Conservation (phyloP, 2,888 invertebrate species). For the Melieria picta region DNA sequence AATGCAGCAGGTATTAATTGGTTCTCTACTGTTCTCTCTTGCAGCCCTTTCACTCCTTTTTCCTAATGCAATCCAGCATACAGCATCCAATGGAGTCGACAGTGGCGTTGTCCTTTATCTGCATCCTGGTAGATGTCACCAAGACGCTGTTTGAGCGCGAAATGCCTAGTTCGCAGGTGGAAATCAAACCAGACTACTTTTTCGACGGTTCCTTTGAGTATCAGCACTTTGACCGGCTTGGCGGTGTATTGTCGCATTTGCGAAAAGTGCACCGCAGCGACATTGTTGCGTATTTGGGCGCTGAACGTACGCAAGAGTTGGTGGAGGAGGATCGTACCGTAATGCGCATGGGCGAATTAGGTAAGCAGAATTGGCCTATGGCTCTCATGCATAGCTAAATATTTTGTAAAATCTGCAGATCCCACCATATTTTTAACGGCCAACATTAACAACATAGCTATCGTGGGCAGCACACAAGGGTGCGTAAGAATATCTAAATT, state of each 20-base stretch:
- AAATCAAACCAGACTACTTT: conserved; percentile 58
- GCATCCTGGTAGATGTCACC: conserved; percentile 59
- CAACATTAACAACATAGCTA: conserved; percentile 57
- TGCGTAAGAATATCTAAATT: conserved; percentile 21
- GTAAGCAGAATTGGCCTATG: conserved; percentile 44
- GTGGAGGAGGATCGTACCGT: conserved; percentile 54
- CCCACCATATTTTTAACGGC: conserved; percentile 58
- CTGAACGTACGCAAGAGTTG: conserved; percentile 53
- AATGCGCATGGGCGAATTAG: conserved; percentile 52
- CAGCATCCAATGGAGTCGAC: conserved; percentile 63
- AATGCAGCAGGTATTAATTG: conserved; percentile 20
- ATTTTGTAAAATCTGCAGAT: conserved; percentile 46
- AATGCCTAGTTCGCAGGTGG: conserved; percentile 46
- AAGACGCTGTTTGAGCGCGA: conserved; percentile 55
- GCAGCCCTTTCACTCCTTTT: conserved; percentile 63
- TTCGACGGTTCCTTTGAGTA: conserved; percentile 63
- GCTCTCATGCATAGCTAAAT: conserved; percentile 15
- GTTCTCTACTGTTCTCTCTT: conserved; percentile 32
- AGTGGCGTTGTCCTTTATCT: conserved; percentile 62
- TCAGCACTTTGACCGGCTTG: conserved; percentile 64
- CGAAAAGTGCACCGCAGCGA: conserved; percentile 62
- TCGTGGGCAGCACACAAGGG: conserved; percentile 58
- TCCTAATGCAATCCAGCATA: conserved; percentile 63
- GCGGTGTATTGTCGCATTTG: conserved; percentile 64
- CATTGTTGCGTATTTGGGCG: conserved; percentile 57